Base-by-base conservation (phyloP, 2,888 invertebrate genomes). In the Ctenicera cuprea region DNA sequence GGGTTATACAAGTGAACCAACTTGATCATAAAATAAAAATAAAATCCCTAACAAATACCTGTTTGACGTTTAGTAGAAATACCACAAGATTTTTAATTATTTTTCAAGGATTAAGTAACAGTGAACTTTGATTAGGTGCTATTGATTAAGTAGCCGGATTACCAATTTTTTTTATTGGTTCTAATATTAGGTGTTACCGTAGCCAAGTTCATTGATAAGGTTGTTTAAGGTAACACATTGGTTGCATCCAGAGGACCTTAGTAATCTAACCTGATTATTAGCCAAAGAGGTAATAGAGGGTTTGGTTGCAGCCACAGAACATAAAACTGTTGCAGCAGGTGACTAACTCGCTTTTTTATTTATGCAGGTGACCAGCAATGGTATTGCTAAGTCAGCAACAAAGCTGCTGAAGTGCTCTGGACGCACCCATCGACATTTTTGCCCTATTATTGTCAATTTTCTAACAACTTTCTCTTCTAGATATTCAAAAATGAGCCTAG, bases 401-500 rank as follows among this genome's bases (percentile, higher is more conserved):
- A n/a, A n/a, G n/a, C n/a, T n/a, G n/a, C n/a, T n/a, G n/a, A n/a
- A n/a, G n/a, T n/a, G n/a, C n/a, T n/a, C n/a, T n/a, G n/a, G n/a
- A n/a, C n/a, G n/a, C n/a, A n/a, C n/a, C n/a, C n/a, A n/a, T n/a
- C n/a, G n/a, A n/a, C n/a, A 26, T 5, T 5, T 41, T 41, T n/a
- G 11, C n/a, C 3, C 41, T 3, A n/a, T 4, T 41, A 12, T 41
- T 41, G n/a, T 11, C 41, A 20, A 20, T 48, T 2, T 48, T 18
- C 9, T 33, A 54, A 18, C 20, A 26, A 2, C 20, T 52, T 52
- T 52, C 22, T 12, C 11, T 12, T 52, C 7, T 26, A 20, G 18
- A 26, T 26, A 48, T 14, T 14, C 14, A 43, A 59, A 48, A 48
- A 75, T 75, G 74, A 66, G 45, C 52, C 12, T 75, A 2, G 73